These are phyloP conservation scores for Neogobius melanostomus DNA, from an alignment of 2,113 vertebrate genomes.

Conservation along the genomic window DNA sequence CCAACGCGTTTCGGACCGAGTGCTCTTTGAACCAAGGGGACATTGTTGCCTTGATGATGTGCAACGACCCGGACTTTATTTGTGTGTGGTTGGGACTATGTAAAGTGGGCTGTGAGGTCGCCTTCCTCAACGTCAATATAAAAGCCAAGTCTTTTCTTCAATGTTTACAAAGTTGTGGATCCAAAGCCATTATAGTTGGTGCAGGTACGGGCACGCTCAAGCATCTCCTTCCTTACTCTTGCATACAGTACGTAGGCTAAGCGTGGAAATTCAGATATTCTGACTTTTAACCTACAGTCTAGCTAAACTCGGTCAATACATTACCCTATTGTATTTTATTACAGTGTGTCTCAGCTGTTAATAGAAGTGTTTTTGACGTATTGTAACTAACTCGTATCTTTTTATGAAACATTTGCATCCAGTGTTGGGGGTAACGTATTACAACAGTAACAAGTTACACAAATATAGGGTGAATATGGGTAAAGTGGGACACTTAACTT, in stretches of 20 bases:
- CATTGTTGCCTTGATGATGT: conserved; percentile 85
- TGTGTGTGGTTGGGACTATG: conserved; percentile 86
- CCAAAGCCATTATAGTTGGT: conserved; percentile 82
- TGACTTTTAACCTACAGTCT: background rate
- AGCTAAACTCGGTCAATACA: background rate
- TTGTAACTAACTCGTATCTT: too few species aligned
- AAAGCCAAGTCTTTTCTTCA: conserved; percentile 78
- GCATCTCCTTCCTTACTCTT: too few species aligned
- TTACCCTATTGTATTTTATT: too few species aligned
- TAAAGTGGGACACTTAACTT: too few species aligned
- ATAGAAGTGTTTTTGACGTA: too few species aligned
- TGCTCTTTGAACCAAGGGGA: conserved; percentile 73
- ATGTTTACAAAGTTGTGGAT: conserved; percentile 83
- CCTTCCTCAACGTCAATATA: conserved; percentile 87
- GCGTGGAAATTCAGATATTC: background rate
- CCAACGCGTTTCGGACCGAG: conserved; percentile 69
- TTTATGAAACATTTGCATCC: too few species aligned
- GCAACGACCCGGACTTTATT: conserved; percentile 89
- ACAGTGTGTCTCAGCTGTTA: background rate
- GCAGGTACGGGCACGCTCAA: conserved; percentile 76
- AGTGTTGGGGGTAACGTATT: too few species aligned
- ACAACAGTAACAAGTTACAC: too few species aligned
- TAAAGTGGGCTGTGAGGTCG: conserved; percentile 86
- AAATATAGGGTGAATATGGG: too few species aligned
- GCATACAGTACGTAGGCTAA: too few species aligned